Base-by-base conservation (phyloP, 2,888 invertebrate genomes). In the Cryptus viduatorius region DNA sequence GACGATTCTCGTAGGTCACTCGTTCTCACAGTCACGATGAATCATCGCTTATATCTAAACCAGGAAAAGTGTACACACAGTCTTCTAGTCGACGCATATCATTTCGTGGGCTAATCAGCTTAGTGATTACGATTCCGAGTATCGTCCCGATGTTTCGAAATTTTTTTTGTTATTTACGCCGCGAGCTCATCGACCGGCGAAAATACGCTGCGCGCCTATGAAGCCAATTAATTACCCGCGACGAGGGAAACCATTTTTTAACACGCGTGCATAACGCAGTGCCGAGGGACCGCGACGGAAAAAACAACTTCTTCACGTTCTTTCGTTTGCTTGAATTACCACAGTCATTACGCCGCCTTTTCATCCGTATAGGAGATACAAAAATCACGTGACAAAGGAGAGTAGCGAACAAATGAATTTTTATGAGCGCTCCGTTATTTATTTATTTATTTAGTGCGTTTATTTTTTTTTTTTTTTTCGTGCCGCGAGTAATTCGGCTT, bases 121-220 rank as follows among this genome's bases (percentile, higher is more conserved):
- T 37, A 2, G 37, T 37, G 37, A 8, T 37, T 37, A 37, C 37
- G 37, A 37, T 37, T 37, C 37, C 37, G 24, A 56, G 56, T 10
- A 10, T 19, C 24, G 19, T 24, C 37, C 10, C 10, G 3, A 56
- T 10, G 56, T 1, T 56, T 4, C 56, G 3, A 7, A 12, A 56
- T 53, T 53, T n/a, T n/a, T 50, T 50, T 50, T 53, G 24, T 53
- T 53, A 16, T 56, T 56, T 19, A 19, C 56, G 56, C 19, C 56
- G 24, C 56, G 37, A 56, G 16, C 16, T 19, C 56, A 56, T 12
- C 24, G 56, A 19, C 24, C 24, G 7, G 19, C 24, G 56, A 56
- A 19, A 24, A 56, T 56, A 16, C 4, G 24, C 24, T 8, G 56
- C 56, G 56, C 10, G 24, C 10, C 3, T 10, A 37, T 3, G 4